Percentiles rank a stretch among this genome's conserved stretches.
These are phyloP conservation scores for Myanophis thanlyinensis DNA, from an alignment of 2,113 vertebrate species.

Conservation along the genomic window DNA sequence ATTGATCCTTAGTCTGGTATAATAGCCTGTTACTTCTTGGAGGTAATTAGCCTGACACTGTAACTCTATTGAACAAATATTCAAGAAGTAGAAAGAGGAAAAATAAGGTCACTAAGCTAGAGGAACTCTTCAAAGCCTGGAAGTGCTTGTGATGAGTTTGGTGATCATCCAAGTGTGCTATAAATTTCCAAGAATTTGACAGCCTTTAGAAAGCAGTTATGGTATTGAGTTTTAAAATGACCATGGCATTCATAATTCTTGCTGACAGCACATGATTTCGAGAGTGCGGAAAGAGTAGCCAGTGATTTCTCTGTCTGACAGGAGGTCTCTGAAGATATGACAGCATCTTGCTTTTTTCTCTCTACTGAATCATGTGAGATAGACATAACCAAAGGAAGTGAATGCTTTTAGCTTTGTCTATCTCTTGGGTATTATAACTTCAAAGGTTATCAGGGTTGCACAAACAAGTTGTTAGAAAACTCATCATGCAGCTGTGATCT, in stretches of 20 bases:
- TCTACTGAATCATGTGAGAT: rapidly evolving
- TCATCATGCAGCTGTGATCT: constrained; percentile 15
- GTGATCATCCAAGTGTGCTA: neutral
- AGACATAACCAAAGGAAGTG: constrained; percentile 1
- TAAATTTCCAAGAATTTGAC: neutral
- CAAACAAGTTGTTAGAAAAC: constrained; percentile 26
- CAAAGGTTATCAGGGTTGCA: constrained; percentile 16
- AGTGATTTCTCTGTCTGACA: neutral
- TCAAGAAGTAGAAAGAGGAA: neutral
- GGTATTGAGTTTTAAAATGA: neutral
- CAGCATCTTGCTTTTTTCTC: neutral
- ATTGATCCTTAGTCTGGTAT: neutral
- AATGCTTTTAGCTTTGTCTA: neutral
- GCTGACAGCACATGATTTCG: neutral
- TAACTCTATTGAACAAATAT: neutral
- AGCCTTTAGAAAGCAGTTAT: neutral
- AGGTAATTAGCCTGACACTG: neutral
- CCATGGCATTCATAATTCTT: neutral
- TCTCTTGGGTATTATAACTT: constrained; percentile 21
- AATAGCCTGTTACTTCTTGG: neutral
- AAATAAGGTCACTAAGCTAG: neutral
- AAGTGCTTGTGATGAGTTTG: neutral
- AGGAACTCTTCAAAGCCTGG: neutral
- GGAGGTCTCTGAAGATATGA: neutral
- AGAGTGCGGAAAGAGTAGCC: neutral